phyloP scores from a whole-genome alignment of 2,113 vertebrate species.

The Macrotis lagotis region DNA sequence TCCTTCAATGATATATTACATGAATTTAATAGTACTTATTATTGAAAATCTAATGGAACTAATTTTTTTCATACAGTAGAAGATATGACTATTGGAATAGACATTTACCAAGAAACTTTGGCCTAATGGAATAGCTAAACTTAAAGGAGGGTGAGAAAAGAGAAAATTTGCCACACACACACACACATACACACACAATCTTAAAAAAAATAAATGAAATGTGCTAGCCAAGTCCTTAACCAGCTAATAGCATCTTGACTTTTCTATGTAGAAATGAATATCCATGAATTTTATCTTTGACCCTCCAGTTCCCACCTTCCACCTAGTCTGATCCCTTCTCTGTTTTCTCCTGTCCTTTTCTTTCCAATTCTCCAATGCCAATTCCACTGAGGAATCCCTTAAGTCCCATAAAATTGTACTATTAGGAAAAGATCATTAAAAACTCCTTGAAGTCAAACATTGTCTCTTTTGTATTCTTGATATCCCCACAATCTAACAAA shows the following conservation, averaged over 20 bases:
- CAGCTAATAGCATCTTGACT: background rate
- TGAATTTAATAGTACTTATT: conserved; percentile 35
- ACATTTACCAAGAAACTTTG: conserved; percentile 28
- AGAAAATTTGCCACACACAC: background rate
- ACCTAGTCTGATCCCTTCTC: background rate
- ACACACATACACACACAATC: background rate
- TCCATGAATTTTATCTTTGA: background rate
- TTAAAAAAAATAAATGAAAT: background rate
- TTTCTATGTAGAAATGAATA: background rate
- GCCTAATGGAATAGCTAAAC: background rate
- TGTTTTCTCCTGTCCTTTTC: background rate
- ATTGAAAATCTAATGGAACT: conserved; percentile 40
- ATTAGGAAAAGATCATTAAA: background rate
- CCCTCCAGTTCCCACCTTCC: background rate
- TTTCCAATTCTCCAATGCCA: background rate
- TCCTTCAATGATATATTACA: conserved; percentile 16
- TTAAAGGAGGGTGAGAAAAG: background rate
- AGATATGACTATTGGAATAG: conserved; percentile 38
- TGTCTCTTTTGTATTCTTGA: background rate
- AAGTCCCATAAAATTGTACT: background rate
- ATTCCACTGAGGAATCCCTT: background rate
- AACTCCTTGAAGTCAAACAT: background rate
- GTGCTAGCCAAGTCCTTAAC: background rate
- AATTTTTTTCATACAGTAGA: conserved; percentile 19
- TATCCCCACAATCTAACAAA: background rate